A percentile compares a stretch with the other conserved stretches of the same genome.
Evolutionary conservation across 2,888 invertebrate species (phyloP).

Genomic region (Nebria brevicollis): DNA sequence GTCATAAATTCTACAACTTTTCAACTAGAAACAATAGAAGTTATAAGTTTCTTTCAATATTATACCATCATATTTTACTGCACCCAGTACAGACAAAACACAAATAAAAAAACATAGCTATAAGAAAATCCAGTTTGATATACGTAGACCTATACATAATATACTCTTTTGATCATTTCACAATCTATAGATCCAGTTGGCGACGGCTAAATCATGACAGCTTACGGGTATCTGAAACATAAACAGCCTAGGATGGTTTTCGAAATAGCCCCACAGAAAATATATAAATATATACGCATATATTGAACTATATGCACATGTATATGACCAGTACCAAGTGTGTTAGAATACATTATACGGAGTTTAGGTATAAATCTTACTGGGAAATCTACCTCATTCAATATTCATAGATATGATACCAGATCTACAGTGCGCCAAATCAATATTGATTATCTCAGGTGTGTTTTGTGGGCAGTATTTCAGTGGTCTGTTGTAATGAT

Average conservation of each 20-base stretch:
- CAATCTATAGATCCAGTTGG: constrained; percentile 7
- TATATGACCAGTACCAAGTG: constrained; percentile 26
- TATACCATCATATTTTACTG: constrained; percentile 35
- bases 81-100: constrained; percentile 18
- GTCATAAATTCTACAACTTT: constrained; percentile 19
- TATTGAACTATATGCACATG: constrained; percentile 2
- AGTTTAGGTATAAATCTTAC: constrained; percentile 45
- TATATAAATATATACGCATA: constrained; percentile 33
- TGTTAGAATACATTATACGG: constrained; percentile 45
- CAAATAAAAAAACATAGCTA: constrained; percentile 5
- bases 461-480: not conserved
- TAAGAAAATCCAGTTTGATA: not conserved
- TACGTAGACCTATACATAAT: not conserved
- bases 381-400: constrained; percentile 53
- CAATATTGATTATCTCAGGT: constrained; percentile 17
- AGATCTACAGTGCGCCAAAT: constrained; percentile 51
- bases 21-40: constrained; percentile 29
- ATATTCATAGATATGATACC: constrained; percentile 55
- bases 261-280: constrained; percentile 37
- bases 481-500: constrained; percentile 52
- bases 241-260: constrained; percentile 34
- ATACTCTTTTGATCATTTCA: constrained; percentile 23
- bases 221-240: constrained; percentile 37
- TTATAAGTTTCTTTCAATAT: constrained; percentile 34
- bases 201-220: constrained; percentile 15